Evolutionary conservation across 2,113 vertebrate species (phyloP).

Genomic region (Nesoenas mayeri): DNA sequence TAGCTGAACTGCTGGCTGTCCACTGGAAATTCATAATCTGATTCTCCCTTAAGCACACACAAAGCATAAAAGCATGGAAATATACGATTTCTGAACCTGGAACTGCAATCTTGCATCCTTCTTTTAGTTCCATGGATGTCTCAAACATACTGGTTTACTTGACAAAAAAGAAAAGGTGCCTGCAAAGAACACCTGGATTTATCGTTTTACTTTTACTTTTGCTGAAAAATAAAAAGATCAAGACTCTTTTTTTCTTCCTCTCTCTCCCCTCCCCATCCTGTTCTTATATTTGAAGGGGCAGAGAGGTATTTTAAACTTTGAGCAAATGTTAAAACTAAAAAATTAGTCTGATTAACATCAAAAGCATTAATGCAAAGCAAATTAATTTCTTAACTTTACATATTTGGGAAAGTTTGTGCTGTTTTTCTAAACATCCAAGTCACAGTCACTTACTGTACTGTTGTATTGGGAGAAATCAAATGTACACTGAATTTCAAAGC

Average conservation of each 20-base stretch:
- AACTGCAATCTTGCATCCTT: not conserved
- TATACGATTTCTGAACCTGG: not conserved
- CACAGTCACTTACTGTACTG: not conserved
- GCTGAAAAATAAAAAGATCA: not conserved
- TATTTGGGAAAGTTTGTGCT: not conserved
- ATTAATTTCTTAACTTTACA: not conserved
- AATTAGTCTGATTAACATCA: not conserved
- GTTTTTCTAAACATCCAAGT: not conserved
- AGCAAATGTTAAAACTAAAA: not conserved
- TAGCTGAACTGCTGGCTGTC: not conserved
- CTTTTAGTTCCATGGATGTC: not conserved
- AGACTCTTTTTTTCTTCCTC: not conserved
- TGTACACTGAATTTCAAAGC: not conserved
- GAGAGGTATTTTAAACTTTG: not conserved
- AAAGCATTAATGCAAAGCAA: not conserved
- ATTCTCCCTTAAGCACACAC: not conserved
- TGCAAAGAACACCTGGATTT: not conserved
- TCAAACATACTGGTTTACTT: not conserved
- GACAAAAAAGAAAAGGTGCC: not conserved
- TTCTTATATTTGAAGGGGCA: not conserved
- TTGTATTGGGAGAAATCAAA: not conserved
- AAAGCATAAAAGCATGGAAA: not conserved
- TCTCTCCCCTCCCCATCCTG: no score
- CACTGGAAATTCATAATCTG: not conserved
- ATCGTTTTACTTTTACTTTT: not conserved